Base-by-base conservation (phyloP, 2,113 vertebrate species). In the Lycaon pictus region DNA sequence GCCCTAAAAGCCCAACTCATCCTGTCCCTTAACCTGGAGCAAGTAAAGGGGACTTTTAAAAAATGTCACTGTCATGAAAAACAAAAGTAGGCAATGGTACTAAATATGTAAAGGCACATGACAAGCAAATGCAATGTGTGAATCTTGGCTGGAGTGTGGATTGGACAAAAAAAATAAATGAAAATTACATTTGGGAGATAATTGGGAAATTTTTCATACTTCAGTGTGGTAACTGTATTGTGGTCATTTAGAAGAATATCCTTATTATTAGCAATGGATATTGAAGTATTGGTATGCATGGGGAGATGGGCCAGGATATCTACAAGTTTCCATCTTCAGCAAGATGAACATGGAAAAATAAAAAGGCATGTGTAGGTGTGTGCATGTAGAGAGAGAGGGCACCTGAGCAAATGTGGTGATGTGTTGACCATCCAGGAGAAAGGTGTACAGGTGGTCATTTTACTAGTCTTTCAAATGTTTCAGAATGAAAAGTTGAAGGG, bases 291-390 rank as follows among this genome's bases (percentile, higher is more conserved):
- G 35, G 37, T 37, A 20, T 55, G 43, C 10, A 20, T n/a, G 8
- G 63, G 29, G 77, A 62, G 71, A 56, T 55, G 11, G 35, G 48
- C 51, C 13, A 20, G 1, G 37, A 15, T 56, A 86, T 5, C 48
- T 16, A 74, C 35, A 90, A 16, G 48, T 81, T 60, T 35, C 35
- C 32, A 76, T 23, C 3, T 37, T 72, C 32, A 60, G 63, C 86
- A 93, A 69, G 89, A 85, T 32, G n/a, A 35, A 95, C 92, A 92
- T 16, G 0, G 84, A 97, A 81, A 55, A 17, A n/a, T 35, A 62
- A 83, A 84, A 69, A 9, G 27, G 16, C 4, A 1, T 20, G 27
- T 56, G 8, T 88, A 25, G 20, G 29, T 71, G 35, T 65, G 17
- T 77, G 43, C 10, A 16, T 77, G 51, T 23, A 22, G 17, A 11